Percentiles rank a stretch among this genome's conserved stretches.
Conservation (phyloP, 2,797 vertebrate genomes). For the Xerus rutilus region DNA sequence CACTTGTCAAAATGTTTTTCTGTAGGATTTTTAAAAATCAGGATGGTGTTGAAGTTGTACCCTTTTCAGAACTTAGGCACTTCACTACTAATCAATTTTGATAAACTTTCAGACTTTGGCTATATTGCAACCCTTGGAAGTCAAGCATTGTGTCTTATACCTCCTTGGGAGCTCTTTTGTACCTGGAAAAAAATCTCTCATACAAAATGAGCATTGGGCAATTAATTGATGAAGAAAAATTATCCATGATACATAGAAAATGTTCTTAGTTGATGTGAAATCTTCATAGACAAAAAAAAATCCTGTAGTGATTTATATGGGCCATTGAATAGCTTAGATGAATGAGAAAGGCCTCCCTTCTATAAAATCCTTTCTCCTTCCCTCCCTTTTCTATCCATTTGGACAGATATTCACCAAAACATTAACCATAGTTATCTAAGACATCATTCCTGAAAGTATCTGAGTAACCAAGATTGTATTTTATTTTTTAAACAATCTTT, state of each 20-base stretch:
- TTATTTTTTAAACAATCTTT: slow-evolving; percentile 39
- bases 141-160: background rate
- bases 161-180: background rate
- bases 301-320: background rate
- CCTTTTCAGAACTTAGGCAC: background rate
- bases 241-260: background rate
- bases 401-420: background rate
- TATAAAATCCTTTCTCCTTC: background rate
- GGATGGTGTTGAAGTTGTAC: background rate
- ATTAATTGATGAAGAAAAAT: slow-evolving; percentile 13
- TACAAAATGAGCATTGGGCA: background rate
- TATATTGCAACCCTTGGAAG: background rate
- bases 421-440: background rate
- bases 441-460: slow-evolving; percentile 9
- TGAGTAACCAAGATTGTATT: slow-evolving; percentile 3
- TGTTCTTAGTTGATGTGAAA: background rate
- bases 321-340: background rate
- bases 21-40: background rate
- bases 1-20: background rate
- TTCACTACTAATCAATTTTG: background rate
- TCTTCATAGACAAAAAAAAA: slow-evolving; percentile 19
- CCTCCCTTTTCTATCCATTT: background rate
- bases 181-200: background rate
- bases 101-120: background rate
- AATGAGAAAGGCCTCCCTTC: background rate